phyloP scores from a whole-genome alignment of 2,113 vertebrate genomes.

The Cariama cristata region DNA sequence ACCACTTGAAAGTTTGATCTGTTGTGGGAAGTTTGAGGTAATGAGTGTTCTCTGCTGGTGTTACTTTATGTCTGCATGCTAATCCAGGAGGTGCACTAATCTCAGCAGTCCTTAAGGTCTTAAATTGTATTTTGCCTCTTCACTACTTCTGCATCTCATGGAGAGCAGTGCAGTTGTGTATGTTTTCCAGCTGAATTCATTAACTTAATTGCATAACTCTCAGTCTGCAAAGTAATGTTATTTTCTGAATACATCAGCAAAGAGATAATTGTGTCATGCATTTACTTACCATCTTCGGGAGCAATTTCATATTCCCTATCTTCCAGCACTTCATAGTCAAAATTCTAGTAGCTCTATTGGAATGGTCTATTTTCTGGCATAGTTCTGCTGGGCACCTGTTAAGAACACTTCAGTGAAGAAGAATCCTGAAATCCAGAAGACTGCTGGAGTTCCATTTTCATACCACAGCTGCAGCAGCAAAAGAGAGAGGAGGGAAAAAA shows the following conservation, averaged over 20 bases:
- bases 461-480: conserved; percentile 81
- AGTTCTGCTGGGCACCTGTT: conserved; percentile 92
- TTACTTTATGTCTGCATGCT: background rate
- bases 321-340: conserved; percentile 88
- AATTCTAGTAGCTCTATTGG: conserved; percentile 89
- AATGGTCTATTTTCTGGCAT: conserved; percentile 86
- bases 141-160: background rate
- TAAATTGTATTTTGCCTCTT: background rate
- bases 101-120: background rate
- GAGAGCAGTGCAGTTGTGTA: background rate
- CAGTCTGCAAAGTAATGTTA: background rate
- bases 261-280: background rate
- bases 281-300: conserved; percentile 84
- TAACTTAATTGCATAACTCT: background rate
- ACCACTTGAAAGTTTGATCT: background rate
- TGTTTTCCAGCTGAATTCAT: background rate
- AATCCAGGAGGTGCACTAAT: background rate
- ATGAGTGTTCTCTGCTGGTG: background rate
- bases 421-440: conserved; percentile 92
- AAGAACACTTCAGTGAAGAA: conserved; percentile 95
- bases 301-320: conserved; percentile 78
- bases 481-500: background rate
- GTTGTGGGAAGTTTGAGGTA: background rate
- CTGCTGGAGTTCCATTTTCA: conserved; percentile 79
- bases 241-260: background rate